phyloP scores from a whole-genome alignment of 2,113 vertebrate genomes.

The Seriola quinqueradiata region DNA sequence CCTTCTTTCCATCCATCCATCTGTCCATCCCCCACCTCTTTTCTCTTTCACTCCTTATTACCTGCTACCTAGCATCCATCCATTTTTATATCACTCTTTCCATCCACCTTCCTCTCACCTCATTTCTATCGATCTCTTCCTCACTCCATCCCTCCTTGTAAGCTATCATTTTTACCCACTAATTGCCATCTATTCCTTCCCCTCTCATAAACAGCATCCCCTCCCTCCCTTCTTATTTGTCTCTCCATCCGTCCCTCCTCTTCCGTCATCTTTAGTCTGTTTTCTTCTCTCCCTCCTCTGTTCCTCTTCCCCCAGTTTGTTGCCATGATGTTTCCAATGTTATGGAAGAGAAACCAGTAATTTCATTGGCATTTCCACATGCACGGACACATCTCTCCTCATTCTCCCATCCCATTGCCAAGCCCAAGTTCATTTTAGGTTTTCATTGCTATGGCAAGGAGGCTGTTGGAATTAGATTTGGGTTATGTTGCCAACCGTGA shows the following conservation, averaged over 20 bases:
- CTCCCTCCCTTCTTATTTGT: conserved; percentile 4
- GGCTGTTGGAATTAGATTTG: conserved; percentile 59
- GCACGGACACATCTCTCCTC: conserved; percentile 15
- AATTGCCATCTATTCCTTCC: conserved; percentile 14
- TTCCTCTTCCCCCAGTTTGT: background rate
- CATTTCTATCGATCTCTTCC: conserved; percentile 28
- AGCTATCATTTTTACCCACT: conserved; percentile 6
- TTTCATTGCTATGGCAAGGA: conserved; percentile 40
- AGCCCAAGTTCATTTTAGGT: conserved; percentile 53
- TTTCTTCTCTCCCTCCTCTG: background rate
- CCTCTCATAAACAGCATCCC: conserved; percentile 27
- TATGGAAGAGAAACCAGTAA: conserved; percentile 34
- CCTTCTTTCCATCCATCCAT: conserved; percentile 21
- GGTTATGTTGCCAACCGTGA: conserved; percentile 62
- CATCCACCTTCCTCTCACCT: conserved; percentile 18
- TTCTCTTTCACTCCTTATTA: conserved; percentile 12
- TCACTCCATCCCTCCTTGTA: conserved; percentile 9
- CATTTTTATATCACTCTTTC: conserved; percentile 32
- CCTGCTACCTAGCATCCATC: conserved; percentile 7
- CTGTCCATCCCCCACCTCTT: conserved; percentile 13
- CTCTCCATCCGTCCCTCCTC: background rate
- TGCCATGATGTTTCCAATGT: conserved; percentile 33
- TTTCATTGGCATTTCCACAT: conserved; percentile 41
- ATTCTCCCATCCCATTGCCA: conserved; percentile 16
- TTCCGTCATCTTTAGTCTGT: background rate